Base-by-base conservation (phyloP, 2,888 invertebrate genomes). In the Melolontha melolontha region DNA sequence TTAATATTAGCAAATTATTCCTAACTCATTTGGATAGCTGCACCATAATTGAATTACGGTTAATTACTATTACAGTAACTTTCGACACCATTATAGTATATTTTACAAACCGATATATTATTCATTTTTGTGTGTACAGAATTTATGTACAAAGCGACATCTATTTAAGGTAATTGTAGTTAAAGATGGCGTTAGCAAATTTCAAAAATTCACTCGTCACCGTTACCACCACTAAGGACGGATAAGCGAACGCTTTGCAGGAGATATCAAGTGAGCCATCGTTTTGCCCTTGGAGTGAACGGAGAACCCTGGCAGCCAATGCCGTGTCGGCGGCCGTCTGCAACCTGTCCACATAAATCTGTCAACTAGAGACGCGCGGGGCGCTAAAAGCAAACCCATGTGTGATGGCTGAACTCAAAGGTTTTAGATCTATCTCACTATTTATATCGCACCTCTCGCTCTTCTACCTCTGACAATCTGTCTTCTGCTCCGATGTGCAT, bases 281-380 rank as follows among this genome's bases (percentile, higher is more conserved):
- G 66, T 67, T 50, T 69, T 74, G 74, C 73, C 74, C 74, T 72
- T 74, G 74, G 75, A 59, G 59, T 14, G 47, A 29, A 34, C 59
- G 44, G 41, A 41, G 59, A 59, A 47, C 47, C 59, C 59, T 72
- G 62, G 66, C 74, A 73, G 75, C 76, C 78, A 76, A 76, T 75
- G 76, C 75, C 75, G 78, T 76, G 75, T 75, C 78, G 78, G 78
- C 78, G 79, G 78, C 79, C 80, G 82, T 83, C 82, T 82, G 79
- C 80, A 81, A 83, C 82, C 82, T 82, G 83, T 83, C 83, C 83
- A 82, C 83, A 83, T 84, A 84, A 84, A 84, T 84, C 83, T 83
- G 83, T 83, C 83, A 83, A 75, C 81, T 75, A 71, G 74, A 76
- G 81, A 80, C 81, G 80, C 79, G 77, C 75, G 76, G 78, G 78